Evolutionary conservation across 2,888 invertebrate species (phyloP).

Genomic region (Netelia inedita): DNA sequence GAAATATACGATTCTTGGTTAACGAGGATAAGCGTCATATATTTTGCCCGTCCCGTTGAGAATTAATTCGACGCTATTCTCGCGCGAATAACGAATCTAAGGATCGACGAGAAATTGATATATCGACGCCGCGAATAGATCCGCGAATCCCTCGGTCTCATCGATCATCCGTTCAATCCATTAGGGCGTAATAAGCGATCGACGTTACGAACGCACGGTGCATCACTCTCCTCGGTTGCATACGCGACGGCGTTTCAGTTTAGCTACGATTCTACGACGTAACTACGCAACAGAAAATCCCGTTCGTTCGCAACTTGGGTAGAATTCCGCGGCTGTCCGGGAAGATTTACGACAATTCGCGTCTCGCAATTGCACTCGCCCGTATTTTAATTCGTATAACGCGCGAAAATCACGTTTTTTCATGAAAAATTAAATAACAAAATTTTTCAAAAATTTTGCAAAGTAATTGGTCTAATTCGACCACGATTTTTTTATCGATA

Average conservation of each 20-base stretch:
- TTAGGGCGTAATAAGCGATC: constrained; percentile 75
- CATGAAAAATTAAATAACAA: too few relatives aligned
- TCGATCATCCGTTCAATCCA: constrained; percentile 82
- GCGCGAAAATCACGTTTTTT: too few relatives aligned
- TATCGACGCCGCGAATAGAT: constrained; percentile 75
- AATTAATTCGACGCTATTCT: constrained; percentile 39
- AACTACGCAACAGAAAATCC: constrained; percentile 62
- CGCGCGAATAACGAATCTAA: constrained; percentile 46
- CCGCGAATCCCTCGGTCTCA: constrained; percentile 74
- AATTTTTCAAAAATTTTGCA: too few relatives aligned
- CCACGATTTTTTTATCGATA: constrained; percentile 17
- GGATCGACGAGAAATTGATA: constrained; percentile 59
- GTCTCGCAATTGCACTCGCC: constrained; percentile 27
- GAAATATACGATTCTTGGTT: too few relatives aligned
- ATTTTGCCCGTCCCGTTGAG: background rate
- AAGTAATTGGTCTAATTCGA: too few relatives aligned
- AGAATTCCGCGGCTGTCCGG: constrained; percentile 63
- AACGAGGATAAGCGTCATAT: too few relatives aligned
- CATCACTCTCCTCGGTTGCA: constrained; percentile 74
- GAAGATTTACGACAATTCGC: constrained; percentile 55
- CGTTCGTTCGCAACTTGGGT: constrained; percentile 57
- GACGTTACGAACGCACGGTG: constrained; percentile 69
- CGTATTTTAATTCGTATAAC: constrained; percentile 36
- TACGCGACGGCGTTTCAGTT: constrained; percentile 70
- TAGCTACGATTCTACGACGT: constrained; percentile 61